Evolutionary conservation across 2,888 invertebrate genomes (phyloP).

Genomic region (Neoitamus cyanurus): DNA sequence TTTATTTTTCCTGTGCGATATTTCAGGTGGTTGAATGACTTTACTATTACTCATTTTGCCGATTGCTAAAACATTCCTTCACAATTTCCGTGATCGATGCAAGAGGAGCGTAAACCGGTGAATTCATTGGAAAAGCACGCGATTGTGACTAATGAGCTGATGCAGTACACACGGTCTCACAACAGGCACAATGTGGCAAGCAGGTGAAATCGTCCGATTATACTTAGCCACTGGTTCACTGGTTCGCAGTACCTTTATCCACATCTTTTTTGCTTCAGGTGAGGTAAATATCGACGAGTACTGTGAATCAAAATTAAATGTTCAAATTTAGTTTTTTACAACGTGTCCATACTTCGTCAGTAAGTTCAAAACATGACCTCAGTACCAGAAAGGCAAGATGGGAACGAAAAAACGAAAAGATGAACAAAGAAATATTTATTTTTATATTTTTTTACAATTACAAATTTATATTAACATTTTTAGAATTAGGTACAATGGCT

Average conservation of each 20-base stretch:
- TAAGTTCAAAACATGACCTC: too few relatives aligned
- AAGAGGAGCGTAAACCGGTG: neutral
- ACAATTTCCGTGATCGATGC: constrained; percentile 30
- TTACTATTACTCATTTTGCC: neutral
- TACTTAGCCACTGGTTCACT: neutral
- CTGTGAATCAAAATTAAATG: too few relatives aligned
- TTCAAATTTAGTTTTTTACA: too few relatives aligned
- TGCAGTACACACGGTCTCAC: neutral
- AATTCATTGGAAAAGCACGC: constrained; percentile 23
- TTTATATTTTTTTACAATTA: too few relatives aligned
- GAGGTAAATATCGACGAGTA: too few relatives aligned
- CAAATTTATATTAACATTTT: too few relatives aligned
- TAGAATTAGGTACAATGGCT: too few relatives aligned
- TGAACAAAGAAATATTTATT: too few relatives aligned
- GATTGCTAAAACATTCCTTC: neutral
- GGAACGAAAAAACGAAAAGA: too few relatives aligned
- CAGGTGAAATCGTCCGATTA: constrained; percentile 3
- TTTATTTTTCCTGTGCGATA: neutral
- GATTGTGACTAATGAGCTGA: constrained; percentile 38
- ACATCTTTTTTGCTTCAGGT: too few relatives aligned
- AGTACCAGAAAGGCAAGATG: too few relatives aligned
- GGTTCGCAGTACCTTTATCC: neutral
- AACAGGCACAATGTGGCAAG: neutral
- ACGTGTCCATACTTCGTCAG: too few relatives aligned
- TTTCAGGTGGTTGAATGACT: neutral